These are phyloP conservation scores for Nothobranchius furzeri DNA, from an alignment of 2,113 vertebrate species.

Conservation along the genomic window DNA sequence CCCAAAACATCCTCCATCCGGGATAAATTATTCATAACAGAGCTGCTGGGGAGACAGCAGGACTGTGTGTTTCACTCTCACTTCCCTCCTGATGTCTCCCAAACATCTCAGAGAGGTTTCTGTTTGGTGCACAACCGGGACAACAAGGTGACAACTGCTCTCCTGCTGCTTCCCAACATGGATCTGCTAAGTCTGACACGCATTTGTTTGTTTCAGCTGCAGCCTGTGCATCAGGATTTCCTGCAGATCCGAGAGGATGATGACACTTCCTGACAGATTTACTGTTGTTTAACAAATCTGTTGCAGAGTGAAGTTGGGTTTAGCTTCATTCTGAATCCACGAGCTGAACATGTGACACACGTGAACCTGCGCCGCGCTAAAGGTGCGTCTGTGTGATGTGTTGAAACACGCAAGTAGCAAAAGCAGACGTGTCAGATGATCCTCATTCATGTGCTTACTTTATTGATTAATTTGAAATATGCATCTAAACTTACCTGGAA, in stretches of 20 bases:
- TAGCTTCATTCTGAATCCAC: too few relatives aligned
- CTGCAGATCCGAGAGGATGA: neutral
- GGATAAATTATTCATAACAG: constrained; percentile 71
- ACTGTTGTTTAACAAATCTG: neutral
- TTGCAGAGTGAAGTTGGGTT: neutral
- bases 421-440: neutral
- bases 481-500: too few relatives aligned
- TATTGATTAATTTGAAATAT: too few relatives aligned
- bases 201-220: constrained; percentile 18
- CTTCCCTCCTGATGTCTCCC: constrained; percentile 52
- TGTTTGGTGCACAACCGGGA: constrained; percentile 56
- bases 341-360: too few relatives aligned
- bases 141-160: constrained; percentile 51
- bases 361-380: too few relatives aligned
- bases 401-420: too few relatives aligned
- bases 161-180: constrained; percentile 35
- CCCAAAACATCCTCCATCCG: constrained; percentile 64
- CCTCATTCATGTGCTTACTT: neutral
- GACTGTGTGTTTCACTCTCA: constrained; percentile 67
- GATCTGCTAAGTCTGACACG: constrained; percentile 30
- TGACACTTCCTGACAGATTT: neutral
- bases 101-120: constrained; percentile 45
- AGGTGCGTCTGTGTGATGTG: too few relatives aligned
- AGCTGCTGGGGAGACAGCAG: constrained; percentile 60
- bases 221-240: constrained; percentile 1